Conservation (phyloP, 2,888 invertebrate genomes). For the Drosophila diplacantha region DNA sequence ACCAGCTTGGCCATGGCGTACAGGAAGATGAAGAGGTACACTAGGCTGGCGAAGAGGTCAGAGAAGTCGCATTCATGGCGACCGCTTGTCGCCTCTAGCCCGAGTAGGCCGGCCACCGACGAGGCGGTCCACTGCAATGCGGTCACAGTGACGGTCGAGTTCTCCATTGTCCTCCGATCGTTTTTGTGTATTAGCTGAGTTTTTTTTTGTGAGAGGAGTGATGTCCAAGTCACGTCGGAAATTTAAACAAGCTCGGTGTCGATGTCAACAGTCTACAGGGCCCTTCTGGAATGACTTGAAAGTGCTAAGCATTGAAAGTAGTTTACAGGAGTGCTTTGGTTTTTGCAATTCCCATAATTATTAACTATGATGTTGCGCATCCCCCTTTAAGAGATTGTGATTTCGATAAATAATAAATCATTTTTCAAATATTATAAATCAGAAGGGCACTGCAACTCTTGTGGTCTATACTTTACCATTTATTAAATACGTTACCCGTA, state of each 20-base stretch:
- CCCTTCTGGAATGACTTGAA: background rate
- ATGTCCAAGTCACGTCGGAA: conserved; percentile 1
- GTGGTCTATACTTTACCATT: conserved; percentile 2
- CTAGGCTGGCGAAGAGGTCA: conserved; percentile 56
- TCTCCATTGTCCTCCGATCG: background rate
- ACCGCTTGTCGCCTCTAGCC: background rate
- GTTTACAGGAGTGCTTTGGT: background rate
- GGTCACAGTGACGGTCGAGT: background rate
- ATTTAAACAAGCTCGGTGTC: background rate
- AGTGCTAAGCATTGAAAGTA: too few relatives aligned
- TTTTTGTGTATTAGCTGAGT: conserved; percentile 5
- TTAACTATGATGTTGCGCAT: background rate
- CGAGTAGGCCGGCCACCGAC: conserved; percentile 18
- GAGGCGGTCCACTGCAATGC: conserved; percentile 25
- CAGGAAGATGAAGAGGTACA: conserved; percentile 64
- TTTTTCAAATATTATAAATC: background rate
- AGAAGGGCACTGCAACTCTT: too few relatives aligned
- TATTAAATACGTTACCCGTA: background rate
- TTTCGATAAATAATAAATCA: background rate
- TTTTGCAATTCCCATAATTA: background rate
- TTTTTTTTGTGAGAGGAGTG: background rate
- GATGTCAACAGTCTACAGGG: background rate
- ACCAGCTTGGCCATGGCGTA: conserved; percentile 63
- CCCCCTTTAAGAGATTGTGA: background rate
- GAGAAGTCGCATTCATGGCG: conserved; percentile 29